Evolutionary conservation across 2,888 invertebrate species (phyloP), one percentile per base, ranked within the genome.

Genomic region (Coremacera marginata): DNA sequence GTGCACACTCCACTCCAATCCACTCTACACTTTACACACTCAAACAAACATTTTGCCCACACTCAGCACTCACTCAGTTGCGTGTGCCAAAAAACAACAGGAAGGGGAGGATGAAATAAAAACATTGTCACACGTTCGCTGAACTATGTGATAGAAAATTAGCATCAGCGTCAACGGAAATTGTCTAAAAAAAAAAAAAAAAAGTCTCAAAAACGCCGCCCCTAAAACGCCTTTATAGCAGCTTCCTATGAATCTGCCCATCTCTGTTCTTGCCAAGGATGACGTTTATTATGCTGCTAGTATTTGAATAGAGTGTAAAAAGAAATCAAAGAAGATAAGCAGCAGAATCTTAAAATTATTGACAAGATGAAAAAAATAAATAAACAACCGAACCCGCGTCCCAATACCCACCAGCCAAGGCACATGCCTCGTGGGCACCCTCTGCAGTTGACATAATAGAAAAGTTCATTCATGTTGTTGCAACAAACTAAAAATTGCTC

Each of bases 101-200:
- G 67, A 37, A 8, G 2, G 2, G 44, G 11, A 44, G 11, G 11
- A 44, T 1, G 37, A 44, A 44, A 44, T 7, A 44, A 71, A 77
- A 77, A 77, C 81, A 79, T 78, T 81, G 77, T 73, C 78, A 78
- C 80, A 80, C 81, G 81, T 78, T 67, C 78, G 60, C 37, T 60
- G 70, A 78, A 78, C 77, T 84, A 85, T 85, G 86, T 83, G 83
- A 84, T 85, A 85, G 86, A 87, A 86, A 86, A 87, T 87, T 85
- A 85, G 86, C 84, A 83, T 82, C 68, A 72, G 76, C 68, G 57
- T 78, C 78, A 72, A 77, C 73, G 78, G 72, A 79, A 65, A 60
- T 52, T 37, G 34, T n/a, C 19, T 68, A 34, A 51, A 31, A 31
- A 5, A 31, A 31, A 5, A 31, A 31, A 31, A 31, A 31, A 34